Evolutionary conservation across 2,888 invertebrate species (phyloP).

Genomic region (Eurytoma californica): DNA sequence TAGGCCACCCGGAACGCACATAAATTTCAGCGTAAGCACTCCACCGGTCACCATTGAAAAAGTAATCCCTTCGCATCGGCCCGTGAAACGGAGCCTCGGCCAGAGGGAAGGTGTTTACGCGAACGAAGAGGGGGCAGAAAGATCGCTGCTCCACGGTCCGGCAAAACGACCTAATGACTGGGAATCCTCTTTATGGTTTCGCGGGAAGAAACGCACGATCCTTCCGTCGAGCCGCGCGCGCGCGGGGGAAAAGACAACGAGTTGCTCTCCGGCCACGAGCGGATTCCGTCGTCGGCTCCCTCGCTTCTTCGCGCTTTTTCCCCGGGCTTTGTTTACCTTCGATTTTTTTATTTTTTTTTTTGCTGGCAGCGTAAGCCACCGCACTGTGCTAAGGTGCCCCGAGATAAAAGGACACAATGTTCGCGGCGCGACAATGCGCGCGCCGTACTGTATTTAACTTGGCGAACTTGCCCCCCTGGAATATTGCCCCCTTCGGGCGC

Average conservation of each 20-base stretch:
- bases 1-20: too few relatives aligned
- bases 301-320: conserved; percentile 2
- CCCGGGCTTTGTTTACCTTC: conserved; percentile 24
- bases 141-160: conserved; percentile 49
- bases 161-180: conserved; percentile 63
- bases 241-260: conserved; percentile 34
- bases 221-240: conserved; percentile 53
- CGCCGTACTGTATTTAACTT: conserved; percentile 52
- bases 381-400: conserved; percentile 14
- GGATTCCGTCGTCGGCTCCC: conserved; percentile 12
- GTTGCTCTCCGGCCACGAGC: conserved; percentile 8
- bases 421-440: conserved; percentile 45
- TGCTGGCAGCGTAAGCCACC: neutral
- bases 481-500: conserved; percentile 47
- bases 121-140: conserved; percentile 19
- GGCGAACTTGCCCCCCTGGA: conserved; percentile 34
- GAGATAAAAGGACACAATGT: conserved; percentile 51
- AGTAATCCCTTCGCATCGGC: neutral
- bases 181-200: conserved; percentile 74
- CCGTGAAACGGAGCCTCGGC: neutral
- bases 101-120: conserved; percentile 20
- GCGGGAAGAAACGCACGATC: conserved; percentile 70
- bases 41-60: too few relatives aligned
- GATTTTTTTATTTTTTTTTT: neutral
- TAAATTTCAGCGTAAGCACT: too few relatives aligned